Percentiles rank a stretch among this genome's conserved stretches.
These are phyloP conservation scores for Noctua comes DNA, from an alignment of 2,888 invertebrate species.

Conservation along the genomic window DNA sequence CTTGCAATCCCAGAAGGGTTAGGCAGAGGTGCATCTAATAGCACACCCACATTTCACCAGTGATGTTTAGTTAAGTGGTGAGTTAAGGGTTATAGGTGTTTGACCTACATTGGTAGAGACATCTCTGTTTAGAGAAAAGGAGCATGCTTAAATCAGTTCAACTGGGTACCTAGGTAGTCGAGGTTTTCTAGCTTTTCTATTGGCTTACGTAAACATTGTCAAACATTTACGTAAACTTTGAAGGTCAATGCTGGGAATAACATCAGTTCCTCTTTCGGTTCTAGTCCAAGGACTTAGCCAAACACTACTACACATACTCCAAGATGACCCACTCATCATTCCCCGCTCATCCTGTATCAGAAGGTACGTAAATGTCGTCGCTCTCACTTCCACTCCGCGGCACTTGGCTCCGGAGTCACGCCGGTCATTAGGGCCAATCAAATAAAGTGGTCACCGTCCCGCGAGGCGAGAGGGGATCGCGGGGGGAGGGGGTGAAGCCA, in stretches of 20 bases:
- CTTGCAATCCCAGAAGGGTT: no score
- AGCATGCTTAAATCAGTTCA: neutral
- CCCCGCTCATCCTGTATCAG: conserved; percentile 25
- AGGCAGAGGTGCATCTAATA: no score
- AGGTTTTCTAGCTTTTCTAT: neutral
- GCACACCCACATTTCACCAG: no score
- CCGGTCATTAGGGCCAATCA: conserved; percentile 80
- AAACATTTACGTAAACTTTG: neutral
- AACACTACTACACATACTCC: neutral
- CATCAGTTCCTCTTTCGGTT: neutral
- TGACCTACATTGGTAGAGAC: no score
- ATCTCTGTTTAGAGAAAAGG: neutral
- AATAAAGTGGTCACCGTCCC: conserved; percentile 77
- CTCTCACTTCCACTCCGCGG: conserved; percentile 51
- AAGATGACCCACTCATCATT: conserved; percentile 12
- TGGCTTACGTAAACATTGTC: neutral
- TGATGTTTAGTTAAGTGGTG: no score
- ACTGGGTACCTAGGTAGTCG: neutral
- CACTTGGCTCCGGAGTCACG: conserved; percentile 66
- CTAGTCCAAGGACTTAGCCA: conserved; percentile 7
- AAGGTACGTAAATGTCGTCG: conserved; percentile 38
- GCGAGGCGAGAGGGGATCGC: conserved; percentile 45
- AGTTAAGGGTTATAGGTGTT: neutral
- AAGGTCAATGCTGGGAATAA: neutral
- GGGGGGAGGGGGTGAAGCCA: conserved; percentile 3